Percentiles rank a stretch among this genome's conserved stretches.
Conservation (phyloP, 2,888 invertebrate species). For the Julus scanicus region DNA sequence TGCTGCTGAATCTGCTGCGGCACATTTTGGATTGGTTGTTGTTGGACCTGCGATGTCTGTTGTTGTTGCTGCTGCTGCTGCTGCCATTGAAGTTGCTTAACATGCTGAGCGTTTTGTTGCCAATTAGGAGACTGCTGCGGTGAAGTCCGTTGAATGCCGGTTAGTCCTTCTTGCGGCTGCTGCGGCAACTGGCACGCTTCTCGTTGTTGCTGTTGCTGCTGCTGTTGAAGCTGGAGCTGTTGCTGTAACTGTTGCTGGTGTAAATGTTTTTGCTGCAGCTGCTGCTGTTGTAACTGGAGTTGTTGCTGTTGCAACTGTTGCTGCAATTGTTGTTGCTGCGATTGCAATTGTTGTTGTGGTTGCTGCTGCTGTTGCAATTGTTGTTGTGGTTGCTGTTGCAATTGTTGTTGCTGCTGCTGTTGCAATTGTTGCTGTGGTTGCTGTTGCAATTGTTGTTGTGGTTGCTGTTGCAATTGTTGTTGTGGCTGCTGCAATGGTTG, state of each 20-base stretch:
- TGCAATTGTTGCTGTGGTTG: conserved; percentile 59
- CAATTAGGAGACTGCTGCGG: conserved; percentile 41
- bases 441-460: conserved; percentile 57
- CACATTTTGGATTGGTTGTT: conserved; percentile 31
- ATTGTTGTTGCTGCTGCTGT: conserved; percentile 59
- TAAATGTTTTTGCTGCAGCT: conserved; percentile 60
- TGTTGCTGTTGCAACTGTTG: conserved; percentile 59
- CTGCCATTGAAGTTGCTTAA: conserved; percentile 24
- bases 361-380: conserved; percentile 60
- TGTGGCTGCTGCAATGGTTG: conserved; percentile 65
- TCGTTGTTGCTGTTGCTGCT: conserved; percentile 62
- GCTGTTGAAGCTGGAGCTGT: conserved; percentile 61
- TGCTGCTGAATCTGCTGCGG: conserved; percentile 48
- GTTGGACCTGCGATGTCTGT: conserved; percentile 47
- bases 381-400: conserved; percentile 62
- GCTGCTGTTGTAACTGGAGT: conserved; percentile 55
- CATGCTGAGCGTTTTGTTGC: conserved; percentile 46
- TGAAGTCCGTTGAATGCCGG: conserved; percentile 69
- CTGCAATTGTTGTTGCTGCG: conserved; percentile 65
- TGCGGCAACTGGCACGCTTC: conserved; percentile 67
- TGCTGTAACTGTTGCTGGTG: conserved; percentile 55
- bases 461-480: conserved; percentile 59
- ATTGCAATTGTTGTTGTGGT: conserved; percentile 59
- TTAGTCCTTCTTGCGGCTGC: conserved; percentile 66
- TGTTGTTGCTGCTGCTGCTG: conserved; percentile 52